A percentile compares a stretch with the other conserved stretches of the same genome.
phyloP scores from a whole-genome alignment of 2,797 vertebrate genomes.

The Protonibea diacanthus region DNA sequence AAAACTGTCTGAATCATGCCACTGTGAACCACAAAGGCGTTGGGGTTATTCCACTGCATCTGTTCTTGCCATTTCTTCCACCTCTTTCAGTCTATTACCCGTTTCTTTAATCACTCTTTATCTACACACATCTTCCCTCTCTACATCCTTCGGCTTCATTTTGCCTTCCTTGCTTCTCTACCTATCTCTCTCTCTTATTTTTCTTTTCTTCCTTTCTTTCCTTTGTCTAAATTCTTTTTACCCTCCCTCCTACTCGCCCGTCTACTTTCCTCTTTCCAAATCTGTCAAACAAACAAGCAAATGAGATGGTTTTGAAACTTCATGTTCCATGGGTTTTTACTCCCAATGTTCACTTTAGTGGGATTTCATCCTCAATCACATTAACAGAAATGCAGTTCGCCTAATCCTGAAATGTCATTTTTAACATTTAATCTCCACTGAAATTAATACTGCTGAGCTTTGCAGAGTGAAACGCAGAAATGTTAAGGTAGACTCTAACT shows the following conservation, averaged over 20 bases:
- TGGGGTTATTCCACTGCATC: not conserved
- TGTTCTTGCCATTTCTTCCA: not conserved
- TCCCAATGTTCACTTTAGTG: slow-evolving; percentile 36
- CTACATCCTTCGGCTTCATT: not conserved
- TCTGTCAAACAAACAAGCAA: slow-evolving; percentile 3
- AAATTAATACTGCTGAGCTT: slow-evolving; percentile 61
- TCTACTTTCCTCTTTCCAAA: not conserved
- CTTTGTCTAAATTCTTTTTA: not conserved
- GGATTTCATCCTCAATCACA: slow-evolving; percentile 28
- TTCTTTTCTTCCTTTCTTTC: not conserved
- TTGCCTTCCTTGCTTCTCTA: not conserved
- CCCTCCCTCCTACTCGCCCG: not conserved
- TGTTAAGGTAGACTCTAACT: slow-evolving; percentile 30
- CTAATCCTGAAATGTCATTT: slow-evolving; percentile 43
- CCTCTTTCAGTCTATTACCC: slow-evolving; percentile 14
- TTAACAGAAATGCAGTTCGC: slow-evolving; percentile 10
- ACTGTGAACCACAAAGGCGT: not conserved
- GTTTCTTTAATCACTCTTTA: slow-evolving; percentile 14
- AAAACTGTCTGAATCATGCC: slow-evolving; percentile 16
- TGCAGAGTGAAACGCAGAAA: slow-evolving; percentile 39
- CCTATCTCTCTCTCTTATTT: not conserved
- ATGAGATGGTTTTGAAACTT: slow-evolving; percentile 4
- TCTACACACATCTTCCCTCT: not conserved
- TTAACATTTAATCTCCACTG: slow-evolving; percentile 40
- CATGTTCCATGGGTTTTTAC: slow-evolving; percentile 10